phyloP scores from a whole-genome alignment of 2,888 invertebrate species.

The Dione vanillae region DNA sequence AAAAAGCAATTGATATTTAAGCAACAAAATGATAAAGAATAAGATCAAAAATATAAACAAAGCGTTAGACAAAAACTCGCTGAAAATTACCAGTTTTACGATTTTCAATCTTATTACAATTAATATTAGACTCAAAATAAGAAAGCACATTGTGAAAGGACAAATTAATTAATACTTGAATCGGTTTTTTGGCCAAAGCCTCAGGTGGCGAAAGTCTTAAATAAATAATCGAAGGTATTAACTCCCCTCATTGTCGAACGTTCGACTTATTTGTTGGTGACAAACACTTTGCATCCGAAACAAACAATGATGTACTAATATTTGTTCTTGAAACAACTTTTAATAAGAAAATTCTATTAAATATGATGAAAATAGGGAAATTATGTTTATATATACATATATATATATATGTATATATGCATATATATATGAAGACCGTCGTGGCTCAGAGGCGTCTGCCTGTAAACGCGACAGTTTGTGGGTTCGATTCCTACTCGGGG shows the following conservation, averaged over 20 bases:
- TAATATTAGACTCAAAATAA: slow-evolving; percentile 46
- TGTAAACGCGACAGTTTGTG: too few species aligned
- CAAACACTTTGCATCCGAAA: slow-evolving; percentile 46
- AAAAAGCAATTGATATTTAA: neutral
- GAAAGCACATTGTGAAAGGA: slow-evolving; percentile 25
- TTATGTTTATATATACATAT: too few species aligned
- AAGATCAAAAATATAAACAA: neutral
- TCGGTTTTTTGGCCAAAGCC: slow-evolving; percentile 67
- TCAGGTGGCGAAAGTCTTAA: slow-evolving; percentile 78
- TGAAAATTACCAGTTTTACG: neutral
- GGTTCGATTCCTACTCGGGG: too few species aligned
- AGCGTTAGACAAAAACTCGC: neutral
- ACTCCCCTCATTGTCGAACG: slow-evolving; percentile 68
- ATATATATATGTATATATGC: too few species aligned
- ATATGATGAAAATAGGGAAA: neutral
- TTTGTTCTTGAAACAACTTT: neutral
- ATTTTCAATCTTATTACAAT: slow-evolving; percentile 14
- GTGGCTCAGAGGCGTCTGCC: too few species aligned
- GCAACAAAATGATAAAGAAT: neutral
- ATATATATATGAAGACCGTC: too few species aligned
- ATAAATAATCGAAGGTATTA: slow-evolving; percentile 79
- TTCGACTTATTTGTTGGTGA: slow-evolving; percentile 50
- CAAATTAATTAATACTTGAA: slow-evolving; percentile 61
- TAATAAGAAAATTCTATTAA: neutral
- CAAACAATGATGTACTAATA: slow-evolving; percentile 22